Percentiles rank a stretch among this genome's conserved stretches.
These are phyloP conservation scores for Hyalella azteca DNA, from an alignment of 2,888 invertebrate genomes.

Conservation along the genomic window DNA sequence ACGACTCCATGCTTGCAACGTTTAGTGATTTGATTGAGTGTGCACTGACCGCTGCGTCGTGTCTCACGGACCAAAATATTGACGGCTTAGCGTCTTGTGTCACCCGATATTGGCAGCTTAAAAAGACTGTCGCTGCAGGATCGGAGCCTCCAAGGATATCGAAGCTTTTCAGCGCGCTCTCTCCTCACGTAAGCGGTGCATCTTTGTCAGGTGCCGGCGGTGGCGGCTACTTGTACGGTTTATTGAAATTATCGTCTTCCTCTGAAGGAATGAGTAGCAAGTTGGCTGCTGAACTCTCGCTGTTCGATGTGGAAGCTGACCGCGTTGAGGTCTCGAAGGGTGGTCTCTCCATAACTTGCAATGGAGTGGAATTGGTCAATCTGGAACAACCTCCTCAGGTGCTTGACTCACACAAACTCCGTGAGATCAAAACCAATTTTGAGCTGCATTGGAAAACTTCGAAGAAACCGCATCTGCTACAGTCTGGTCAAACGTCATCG, in stretches of 20 bases:
- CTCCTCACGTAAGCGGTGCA: constrained; percentile 62
- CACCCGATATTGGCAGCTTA: constrained; percentile 45
- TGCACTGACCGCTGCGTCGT: constrained; percentile 45
- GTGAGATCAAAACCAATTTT: not conserved
- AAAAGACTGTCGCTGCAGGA: constrained; percentile 55
- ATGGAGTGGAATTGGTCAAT: constrained; percentile 58
- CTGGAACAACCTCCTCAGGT: not conserved
- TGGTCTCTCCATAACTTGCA: constrained; percentile 60
- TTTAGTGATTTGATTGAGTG: constrained; percentile 44
- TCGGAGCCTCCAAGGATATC: constrained; percentile 51
- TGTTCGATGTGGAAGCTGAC: constrained; percentile 38
- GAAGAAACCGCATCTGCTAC: not conserved
- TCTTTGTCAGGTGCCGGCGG: constrained; percentile 65
- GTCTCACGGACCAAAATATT: constrained; percentile 39
- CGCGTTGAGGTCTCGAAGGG: constrained; percentile 42
- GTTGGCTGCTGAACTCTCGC: not conserved
- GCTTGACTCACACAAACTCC: not conserved
- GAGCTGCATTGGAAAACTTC: not conserved
- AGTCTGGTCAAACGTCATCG: no score
- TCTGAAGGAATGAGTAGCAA: not conserved
- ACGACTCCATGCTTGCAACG: constrained; percentile 46
- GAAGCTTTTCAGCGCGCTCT: constrained; percentile 61
- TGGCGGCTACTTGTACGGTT: constrained; percentile 64
- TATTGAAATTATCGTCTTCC: constrained; percentile 55
- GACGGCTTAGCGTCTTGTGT: constrained; percentile 43